Evolutionary conservation across 2,797 vertebrate species (phyloP).

Genomic region (Acanthurus leucopareius): DNA sequence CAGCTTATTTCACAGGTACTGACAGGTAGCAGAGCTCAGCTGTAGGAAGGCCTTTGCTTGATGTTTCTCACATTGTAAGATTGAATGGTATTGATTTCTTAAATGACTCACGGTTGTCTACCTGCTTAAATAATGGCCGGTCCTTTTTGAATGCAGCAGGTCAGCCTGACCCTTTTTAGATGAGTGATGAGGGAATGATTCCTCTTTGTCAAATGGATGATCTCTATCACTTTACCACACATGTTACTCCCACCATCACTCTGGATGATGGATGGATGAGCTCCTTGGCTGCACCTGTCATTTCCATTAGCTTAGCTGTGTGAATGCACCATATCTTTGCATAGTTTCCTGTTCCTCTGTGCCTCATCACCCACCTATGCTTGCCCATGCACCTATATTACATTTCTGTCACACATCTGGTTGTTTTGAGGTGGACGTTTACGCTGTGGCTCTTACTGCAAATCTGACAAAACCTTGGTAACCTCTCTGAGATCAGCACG

Average conservation of each 20-base stretch:
- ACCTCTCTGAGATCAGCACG: slow-evolving; percentile 61
- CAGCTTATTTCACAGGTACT: not conserved
- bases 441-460: slow-evolving; percentile 56
- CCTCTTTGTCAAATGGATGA: slow-evolving; percentile 52
- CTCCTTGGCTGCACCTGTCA: slow-evolving; percentile 52
- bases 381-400: not conserved
- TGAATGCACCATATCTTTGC: slow-evolving; percentile 30
- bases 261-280: slow-evolving; percentile 53
- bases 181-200: slow-evolving; percentile 49
- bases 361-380: slow-evolving; percentile 10
- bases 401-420: slow-evolving; percentile 26
- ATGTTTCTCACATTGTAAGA: slow-evolving; percentile 12
- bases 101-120: slow-evolving; percentile 25
- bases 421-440: slow-evolving; percentile 53
- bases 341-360: slow-evolving; percentile 21
- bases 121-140: slow-evolving; percentile 33
- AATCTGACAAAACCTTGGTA: slow-evolving; percentile 44
- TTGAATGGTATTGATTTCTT: slow-evolving; percentile 11
- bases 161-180: slow-evolving; percentile 46
- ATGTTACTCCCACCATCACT: slow-evolving; percentile 47
- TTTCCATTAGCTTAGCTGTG: slow-evolving; percentile 55
- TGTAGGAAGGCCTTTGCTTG: not conserved
- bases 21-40: not conserved
- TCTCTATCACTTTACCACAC: slow-evolving; percentile 70
- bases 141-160: slow-evolving; percentile 21